Percentiles rank a stretch among this genome's conserved stretches.
Conservation (phyloP, 2,888 invertebrate genomes). For the Cataglyphis rosenhaueri region DNA sequence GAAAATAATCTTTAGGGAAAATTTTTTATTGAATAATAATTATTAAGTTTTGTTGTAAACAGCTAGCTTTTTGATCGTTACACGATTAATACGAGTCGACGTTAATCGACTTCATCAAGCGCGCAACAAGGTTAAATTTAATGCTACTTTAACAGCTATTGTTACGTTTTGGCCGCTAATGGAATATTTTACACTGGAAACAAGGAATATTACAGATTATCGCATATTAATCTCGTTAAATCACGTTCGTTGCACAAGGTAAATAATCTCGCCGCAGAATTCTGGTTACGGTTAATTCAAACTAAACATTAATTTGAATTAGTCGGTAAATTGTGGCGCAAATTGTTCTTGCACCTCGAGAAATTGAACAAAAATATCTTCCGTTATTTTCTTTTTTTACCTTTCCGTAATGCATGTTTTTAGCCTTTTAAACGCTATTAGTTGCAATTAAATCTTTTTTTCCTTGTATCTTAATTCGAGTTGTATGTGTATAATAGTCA, state of each 20-base stretch:
- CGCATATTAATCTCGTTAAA: conserved; percentile 53
- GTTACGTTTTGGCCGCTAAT: conserved; percentile 43
- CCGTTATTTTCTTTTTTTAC: background rate
- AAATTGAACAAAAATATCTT: background rate
- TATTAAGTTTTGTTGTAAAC: background rate
- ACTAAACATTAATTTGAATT: conserved; percentile 34
- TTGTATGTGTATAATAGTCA: background rate
- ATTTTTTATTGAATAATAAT: background rate
- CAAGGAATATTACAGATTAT: conserved; percentile 53
- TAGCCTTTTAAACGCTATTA: background rate
- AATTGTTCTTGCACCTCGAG: conserved; percentile 1
- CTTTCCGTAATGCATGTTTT: background rate
- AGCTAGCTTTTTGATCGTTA: conserved; percentile 5
- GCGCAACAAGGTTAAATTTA: conserved; percentile 45
- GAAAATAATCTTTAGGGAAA: background rate
- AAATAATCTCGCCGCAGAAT: conserved; percentile 47
- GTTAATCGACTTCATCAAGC: conserved; percentile 37
- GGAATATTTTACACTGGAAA: conserved; percentile 49
- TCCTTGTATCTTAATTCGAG: background rate
- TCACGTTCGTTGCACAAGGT: conserved; percentile 37
- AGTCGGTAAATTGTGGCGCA: background rate
- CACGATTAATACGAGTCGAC: conserved; percentile 30
- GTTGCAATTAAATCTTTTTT: background rate
- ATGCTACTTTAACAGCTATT: conserved; percentile 47
- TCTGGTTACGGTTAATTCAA: conserved; percentile 28